Conservation (phyloP, 1,140 invertebrate genomes). For the Cherax destructor region DNA sequence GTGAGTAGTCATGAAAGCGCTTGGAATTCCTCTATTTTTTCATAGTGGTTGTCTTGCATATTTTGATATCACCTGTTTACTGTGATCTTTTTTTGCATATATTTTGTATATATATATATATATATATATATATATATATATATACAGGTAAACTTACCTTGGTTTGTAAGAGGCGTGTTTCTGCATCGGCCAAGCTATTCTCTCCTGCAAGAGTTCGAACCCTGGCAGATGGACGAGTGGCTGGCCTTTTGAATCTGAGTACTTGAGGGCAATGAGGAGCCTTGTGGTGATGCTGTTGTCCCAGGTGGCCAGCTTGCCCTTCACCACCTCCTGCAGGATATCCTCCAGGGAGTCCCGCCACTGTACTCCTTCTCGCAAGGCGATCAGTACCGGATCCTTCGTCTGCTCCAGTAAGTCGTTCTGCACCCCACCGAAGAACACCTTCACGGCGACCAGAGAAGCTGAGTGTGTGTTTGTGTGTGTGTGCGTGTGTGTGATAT, state of each 20-base stretch:
- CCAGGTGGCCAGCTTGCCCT: constrained; percentile 64
- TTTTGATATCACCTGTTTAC: too few relatives aligned
- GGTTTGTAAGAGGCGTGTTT: constrained; percentile 57
- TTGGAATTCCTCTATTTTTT: too few relatives aligned
- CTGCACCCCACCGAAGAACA: constrained; percentile 66
- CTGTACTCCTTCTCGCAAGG: constrained; percentile 61
- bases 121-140: too few relatives aligned
- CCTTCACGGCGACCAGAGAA: constrained; percentile 3
- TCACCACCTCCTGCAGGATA: constrained; percentile 63
- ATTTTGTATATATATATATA: too few relatives aligned
- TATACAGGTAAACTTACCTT: constrained; percentile 38
- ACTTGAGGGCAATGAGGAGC: constrained; percentile 56
- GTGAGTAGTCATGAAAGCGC: too few relatives aligned
- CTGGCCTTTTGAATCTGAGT: constrained; percentile 46
- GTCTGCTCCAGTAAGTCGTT: constrained; percentile 64
- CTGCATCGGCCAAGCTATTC: constrained; percentile 68
- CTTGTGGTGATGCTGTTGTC: constrained; percentile 70
- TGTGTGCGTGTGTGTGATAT: not conserved
- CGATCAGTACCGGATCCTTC: constrained; percentile 48
- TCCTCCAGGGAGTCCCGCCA: constrained; percentile 62
- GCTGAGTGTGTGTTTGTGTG: not conserved
- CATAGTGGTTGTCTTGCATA: too few relatives aligned
- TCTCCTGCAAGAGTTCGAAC: constrained; percentile 67
- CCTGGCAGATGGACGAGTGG: constrained; percentile 60
- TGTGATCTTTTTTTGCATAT: too few relatives aligned